A percentile compares a stretch with the other conserved stretches of the same genome.
phyloP scores from a whole-genome alignment of 2,888 invertebrate genomes.

The Ischnura elegans region DNA sequence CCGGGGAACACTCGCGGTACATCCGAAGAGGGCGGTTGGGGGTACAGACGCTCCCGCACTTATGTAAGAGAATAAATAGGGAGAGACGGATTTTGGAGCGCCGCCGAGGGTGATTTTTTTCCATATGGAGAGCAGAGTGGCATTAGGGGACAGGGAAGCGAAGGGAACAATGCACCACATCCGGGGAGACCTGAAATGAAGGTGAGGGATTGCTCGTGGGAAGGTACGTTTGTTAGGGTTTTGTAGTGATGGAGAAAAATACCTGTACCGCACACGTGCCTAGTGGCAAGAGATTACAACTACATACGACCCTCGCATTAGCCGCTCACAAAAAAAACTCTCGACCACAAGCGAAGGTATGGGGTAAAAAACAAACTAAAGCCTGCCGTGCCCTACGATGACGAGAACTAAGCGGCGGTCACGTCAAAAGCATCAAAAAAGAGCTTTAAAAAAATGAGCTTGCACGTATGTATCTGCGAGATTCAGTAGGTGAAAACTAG shows the following conservation, averaged over 20 bases:
- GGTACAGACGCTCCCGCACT: background rate
- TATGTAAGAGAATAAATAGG: background rate
- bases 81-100: background rate
- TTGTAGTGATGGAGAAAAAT: background rate
- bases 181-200: background rate
- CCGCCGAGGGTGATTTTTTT: constrained; percentile 5
- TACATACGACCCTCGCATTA: background rate
- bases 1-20: background rate
- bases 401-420: constrained; percentile 16
- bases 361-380: background rate
- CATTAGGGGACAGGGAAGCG: background rate
- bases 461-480: background rate
- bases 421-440: constrained; percentile 19
- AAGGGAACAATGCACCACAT: constrained; percentile 11
- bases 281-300: background rate
- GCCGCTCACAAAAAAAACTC: background rate
- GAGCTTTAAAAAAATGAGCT: background rate
- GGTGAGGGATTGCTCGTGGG: background rate
- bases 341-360: background rate
- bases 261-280: background rate
- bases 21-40: background rate
- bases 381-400: background rate
- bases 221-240: background rate
- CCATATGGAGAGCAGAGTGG: background rate
- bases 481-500: background rate